These are phyloP conservation scores for Petrophora chlorosata DNA, from an alignment of 2,888 invertebrate genomes.

Conservation along the genomic window DNA sequence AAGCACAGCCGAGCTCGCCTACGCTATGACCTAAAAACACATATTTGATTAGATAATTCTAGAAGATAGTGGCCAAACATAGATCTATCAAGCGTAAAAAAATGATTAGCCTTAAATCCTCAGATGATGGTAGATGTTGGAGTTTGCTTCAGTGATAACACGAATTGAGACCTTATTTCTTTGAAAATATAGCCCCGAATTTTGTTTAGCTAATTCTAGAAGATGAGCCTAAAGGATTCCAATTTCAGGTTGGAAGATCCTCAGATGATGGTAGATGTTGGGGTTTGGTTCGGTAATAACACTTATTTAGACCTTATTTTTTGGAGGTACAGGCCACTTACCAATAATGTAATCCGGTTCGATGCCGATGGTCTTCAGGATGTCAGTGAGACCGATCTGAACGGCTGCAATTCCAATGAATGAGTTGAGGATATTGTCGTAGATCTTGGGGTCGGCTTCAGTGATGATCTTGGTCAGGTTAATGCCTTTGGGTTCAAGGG, in stretches of 20 bases:
- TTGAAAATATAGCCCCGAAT: neutral
- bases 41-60: neutral
- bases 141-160: neutral
- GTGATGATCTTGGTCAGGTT: conserved; percentile 86
- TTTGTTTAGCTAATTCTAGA: no score
- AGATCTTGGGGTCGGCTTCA: conserved; percentile 84
- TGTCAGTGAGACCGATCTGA: conserved; percentile 82
- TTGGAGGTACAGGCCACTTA: conserved; percentile 39
- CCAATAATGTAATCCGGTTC: conserved; percentile 78
- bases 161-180: neutral
- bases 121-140: neutral
- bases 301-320: neutral
- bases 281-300: neutral
- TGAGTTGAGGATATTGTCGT: conserved; percentile 87
- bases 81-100: no score
- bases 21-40: conserved; percentile 91
- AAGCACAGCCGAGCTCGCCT: conserved; percentile 97
- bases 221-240: no score
- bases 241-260: no score
- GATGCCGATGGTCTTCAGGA: conserved; percentile 76
- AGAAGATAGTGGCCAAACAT: no score
- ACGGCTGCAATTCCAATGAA: conserved; percentile 90
- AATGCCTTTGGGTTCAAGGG: conserved; percentile 85
- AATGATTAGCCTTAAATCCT: no score
- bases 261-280: neutral